Conservation (phyloP, 2,888 invertebrate species). For the Nemotelus nigrinus region DNA sequence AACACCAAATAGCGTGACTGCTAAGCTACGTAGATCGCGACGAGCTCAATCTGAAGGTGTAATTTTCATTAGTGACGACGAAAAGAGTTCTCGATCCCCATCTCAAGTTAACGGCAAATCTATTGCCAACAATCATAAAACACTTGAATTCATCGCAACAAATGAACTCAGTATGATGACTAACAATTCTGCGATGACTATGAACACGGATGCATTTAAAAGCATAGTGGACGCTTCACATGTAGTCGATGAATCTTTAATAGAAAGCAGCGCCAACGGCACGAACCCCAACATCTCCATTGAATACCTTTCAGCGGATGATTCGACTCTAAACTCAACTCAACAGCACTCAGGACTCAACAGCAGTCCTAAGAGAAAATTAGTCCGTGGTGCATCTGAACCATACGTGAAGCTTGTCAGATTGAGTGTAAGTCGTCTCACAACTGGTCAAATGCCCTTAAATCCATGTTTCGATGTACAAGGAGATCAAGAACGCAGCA, state of each 20-base stretch:
- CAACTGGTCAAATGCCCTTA: slow-evolving; percentile 1
- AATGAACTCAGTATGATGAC: slow-evolving; percentile 4
- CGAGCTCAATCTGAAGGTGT: neutral
- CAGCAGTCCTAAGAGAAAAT: neutral
- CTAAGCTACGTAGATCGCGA: neutral
- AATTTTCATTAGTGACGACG: slow-evolving; percentile 24
- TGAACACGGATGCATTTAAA: slow-evolving; percentile 16
- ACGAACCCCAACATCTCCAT: neutral
- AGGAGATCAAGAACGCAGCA: slow-evolving; percentile 9
- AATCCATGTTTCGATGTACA: slow-evolving; percentile 15
- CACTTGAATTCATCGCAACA: slow-evolving; percentile 19
- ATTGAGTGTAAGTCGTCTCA: slow-evolving; percentile 18
- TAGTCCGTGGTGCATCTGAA: slow-evolving; percentile 5
- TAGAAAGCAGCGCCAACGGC: neutral
- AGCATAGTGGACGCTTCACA: neutral
- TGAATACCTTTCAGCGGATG: neutral
- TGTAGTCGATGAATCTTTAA: neutral
- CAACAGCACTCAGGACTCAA: slow-evolving; percentile 12
- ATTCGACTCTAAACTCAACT: neutral
- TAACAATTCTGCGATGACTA: neutral
- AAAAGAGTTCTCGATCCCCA: neutral
- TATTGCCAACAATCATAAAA: neutral
- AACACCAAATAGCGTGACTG: neutral
- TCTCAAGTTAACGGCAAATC: neutral
- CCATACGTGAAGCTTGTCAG: neutral